These are phyloP conservation scores for Cyrtodaria siliqua DNA, from an alignment of 2,888 invertebrate species.

Conservation along the genomic window DNA sequence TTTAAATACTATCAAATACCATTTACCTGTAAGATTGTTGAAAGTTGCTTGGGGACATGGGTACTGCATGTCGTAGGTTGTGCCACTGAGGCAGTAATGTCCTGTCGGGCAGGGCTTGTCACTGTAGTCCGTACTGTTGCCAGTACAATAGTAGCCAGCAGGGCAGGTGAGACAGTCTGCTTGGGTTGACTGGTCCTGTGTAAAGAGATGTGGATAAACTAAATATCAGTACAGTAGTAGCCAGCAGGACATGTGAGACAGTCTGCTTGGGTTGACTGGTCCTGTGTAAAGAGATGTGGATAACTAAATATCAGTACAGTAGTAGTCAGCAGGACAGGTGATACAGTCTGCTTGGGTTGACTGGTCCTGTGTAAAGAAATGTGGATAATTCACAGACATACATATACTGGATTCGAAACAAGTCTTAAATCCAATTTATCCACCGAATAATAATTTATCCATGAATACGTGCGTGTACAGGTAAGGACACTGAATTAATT, in stretches of 20 bases:
- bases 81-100: conserved; percentile 81
- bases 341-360: conserved; percentile 74
- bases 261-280: conserved; percentile 69
- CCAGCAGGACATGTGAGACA: conserved; percentile 81
- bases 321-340: conserved; percentile 81
- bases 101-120: conserved; percentile 82
- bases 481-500: no score
- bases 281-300: conserved; percentile 68
- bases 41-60: conserved; percentile 82
- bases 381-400: no score
- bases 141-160: conserved; percentile 79
- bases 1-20: no score
- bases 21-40: conserved; percentile 83
- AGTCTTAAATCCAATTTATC: no score
- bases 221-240: conserved; percentile 79
- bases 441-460: no score
- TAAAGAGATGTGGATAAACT: no score
- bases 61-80: conserved; percentile 72
- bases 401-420: no score
- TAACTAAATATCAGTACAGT: no score
- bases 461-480: no score
- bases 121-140: conserved; percentile 76
- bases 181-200: conserved; percentile 76
- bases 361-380: conserved; percentile 71
- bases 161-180: conserved; percentile 78